These are phyloP conservation scores for Artibeus lituratus DNA, from an alignment of 2,797 vertebrate species.

Conservation along the genomic window DNA sequence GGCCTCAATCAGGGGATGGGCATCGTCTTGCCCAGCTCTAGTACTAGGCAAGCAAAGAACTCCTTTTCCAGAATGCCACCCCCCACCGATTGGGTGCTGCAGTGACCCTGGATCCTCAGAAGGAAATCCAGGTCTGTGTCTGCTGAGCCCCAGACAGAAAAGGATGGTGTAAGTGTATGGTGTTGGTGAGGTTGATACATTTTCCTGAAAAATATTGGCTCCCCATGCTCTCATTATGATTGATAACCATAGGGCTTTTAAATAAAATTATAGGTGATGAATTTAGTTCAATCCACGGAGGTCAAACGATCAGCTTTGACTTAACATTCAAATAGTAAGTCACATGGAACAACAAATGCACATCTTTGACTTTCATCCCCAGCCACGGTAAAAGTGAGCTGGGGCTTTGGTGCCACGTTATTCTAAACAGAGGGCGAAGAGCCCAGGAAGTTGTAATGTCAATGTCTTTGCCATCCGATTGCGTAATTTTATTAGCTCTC, in stretches of 20 bases:
- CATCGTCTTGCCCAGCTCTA: background rate
- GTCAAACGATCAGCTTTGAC: slow-evolving; percentile 66
- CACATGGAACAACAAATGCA: slow-evolving; percentile 55
- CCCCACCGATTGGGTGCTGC: background rate
- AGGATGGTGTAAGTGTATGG: background rate
- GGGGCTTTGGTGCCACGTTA: slow-evolving; percentile 65
- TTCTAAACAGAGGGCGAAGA: slow-evolving; percentile 75
- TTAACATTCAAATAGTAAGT: slow-evolving; percentile 66
- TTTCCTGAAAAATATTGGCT: slow-evolving; percentile 62
- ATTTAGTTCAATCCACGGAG: slow-evolving; percentile 68
- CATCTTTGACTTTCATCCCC: background rate
- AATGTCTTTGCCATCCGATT: slow-evolving; percentile 77
- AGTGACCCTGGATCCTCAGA: background rate
- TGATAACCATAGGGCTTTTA: slow-evolving; percentile 58
- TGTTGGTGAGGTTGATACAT: slow-evolving; percentile 45
- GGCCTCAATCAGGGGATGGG: background rate
- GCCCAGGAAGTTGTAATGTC: slow-evolving; percentile 58
- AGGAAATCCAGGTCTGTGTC: background rate
- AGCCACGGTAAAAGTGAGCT: background rate
- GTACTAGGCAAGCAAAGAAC: background rate
- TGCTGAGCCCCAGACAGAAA: background rate
- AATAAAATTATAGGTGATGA: slow-evolving; percentile 72
- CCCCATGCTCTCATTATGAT: slow-evolving; percentile 60
- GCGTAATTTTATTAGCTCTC: slow-evolving; percentile 80
- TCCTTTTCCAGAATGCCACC: background rate